phyloP scores from a whole-genome alignment of 2,797 vertebrate genomes.

The Linurgus olivaceus region DNA sequence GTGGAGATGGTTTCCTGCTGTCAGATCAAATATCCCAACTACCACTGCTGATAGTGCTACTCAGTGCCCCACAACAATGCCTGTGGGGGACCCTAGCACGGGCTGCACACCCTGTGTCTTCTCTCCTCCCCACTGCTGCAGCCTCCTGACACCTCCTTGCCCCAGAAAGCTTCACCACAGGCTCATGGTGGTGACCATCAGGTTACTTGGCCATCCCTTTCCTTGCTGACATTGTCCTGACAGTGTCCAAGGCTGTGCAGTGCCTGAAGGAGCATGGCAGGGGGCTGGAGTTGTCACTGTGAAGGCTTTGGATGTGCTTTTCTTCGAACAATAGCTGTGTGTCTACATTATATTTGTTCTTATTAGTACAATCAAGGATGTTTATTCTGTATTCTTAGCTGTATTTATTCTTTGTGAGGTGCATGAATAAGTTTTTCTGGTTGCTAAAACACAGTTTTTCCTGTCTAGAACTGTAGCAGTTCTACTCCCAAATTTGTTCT shows the following conservation, averaged over 20 bases:
- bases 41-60: rapidly evolving
- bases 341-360: background rate
- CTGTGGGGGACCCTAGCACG: background rate
- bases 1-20: background rate
- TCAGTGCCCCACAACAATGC: rapidly evolving
- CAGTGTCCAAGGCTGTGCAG: background rate
- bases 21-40: background rate
- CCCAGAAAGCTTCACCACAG: background rate
- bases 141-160: background rate
- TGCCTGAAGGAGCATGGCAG: background rate
- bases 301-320: background rate
- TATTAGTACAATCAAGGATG: background rate
- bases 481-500: background rate
- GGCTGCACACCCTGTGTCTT: background rate
- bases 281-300: background rate
- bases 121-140: background rate
- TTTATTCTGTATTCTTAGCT: background rate
- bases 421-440: background rate
- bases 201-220: background rate
- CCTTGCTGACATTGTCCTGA: background rate
- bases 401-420: background rate
- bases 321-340: background rate
- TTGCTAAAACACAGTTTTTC: background rate
- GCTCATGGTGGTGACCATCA: background rate
- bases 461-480: background rate